These are phyloP conservation scores for Vesta saturnalis DNA, from an alignment of 2,888 invertebrate genomes.

Conservation along the genomic window DNA sequence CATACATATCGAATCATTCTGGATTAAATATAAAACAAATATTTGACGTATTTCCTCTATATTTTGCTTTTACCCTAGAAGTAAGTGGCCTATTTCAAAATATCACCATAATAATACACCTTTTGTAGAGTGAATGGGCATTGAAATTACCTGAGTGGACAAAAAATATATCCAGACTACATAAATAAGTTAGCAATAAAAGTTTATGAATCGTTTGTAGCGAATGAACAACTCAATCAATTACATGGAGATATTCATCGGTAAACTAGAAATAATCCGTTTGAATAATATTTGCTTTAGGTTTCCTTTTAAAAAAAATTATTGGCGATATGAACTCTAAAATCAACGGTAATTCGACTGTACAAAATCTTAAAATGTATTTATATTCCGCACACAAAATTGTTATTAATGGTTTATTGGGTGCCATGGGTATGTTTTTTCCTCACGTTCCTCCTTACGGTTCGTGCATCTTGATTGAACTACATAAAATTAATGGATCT, in stretches of 20 bases:
- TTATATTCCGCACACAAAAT: slow-evolving; percentile 75
- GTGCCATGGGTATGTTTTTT: slow-evolving; percentile 69
- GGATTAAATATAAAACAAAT: no score
- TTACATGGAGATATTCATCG: no score
- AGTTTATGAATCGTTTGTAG: neutral
- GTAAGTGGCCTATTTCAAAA: no score
- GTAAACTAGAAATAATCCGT: no score
- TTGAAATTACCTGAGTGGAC: slow-evolving; percentile 9
- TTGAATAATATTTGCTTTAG: neutral
- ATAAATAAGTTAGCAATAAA: neutral
- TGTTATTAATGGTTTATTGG: slow-evolving; percentile 69
- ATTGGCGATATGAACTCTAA: slow-evolving; percentile 65
- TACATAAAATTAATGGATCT: slow-evolving; percentile 55
- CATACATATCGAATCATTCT: no score
- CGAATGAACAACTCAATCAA: neutral
- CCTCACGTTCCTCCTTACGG: slow-evolving; percentile 53
- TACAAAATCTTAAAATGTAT: slow-evolving; percentile 64
- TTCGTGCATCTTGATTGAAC: slow-evolving; percentile 33
- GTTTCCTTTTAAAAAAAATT: slow-evolving; percentile 65
- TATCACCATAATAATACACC: neutral
- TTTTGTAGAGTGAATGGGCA: slow-evolving; percentile 3
- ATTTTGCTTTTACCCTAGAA: no score
- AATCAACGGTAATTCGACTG: slow-evolving; percentile 55
- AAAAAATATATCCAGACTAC: neutral
- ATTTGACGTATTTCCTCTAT: no score